Conservation (phyloP, 2,888 invertebrate genomes). For the Margaritifera margaritifera region DNA sequence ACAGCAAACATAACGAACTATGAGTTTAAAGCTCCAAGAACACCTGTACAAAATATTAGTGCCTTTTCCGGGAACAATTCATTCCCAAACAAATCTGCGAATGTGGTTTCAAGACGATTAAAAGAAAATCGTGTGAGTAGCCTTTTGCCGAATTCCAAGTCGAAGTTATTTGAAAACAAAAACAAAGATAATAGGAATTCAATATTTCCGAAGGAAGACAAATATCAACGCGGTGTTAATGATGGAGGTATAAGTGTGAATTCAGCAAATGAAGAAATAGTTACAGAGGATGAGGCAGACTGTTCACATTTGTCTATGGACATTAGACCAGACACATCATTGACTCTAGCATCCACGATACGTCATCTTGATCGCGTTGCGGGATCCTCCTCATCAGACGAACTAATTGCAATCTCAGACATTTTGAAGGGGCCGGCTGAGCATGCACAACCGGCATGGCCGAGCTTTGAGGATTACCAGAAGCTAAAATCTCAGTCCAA, state of each 20-base stretch:
- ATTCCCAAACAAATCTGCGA: too few species aligned
- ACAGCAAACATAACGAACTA: conserved; percentile 38
- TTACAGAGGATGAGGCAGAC: conserved; percentile 19
- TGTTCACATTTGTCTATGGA: conserved; percentile 25
- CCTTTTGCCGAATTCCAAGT: too few species aligned
- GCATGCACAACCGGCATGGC: conserved; percentile 29
- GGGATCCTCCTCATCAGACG: conserved; percentile 26
- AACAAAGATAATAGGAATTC: too few species aligned
- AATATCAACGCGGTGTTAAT: too few species aligned
- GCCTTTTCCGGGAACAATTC: too few species aligned
- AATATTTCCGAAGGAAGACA: too few species aligned
- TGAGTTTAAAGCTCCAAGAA: conserved; percentile 29
- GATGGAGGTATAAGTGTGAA: too few species aligned
- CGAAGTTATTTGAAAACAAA: too few species aligned
- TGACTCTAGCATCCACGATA: conserved; percentile 35
- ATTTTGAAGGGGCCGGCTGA: conserved; percentile 16
- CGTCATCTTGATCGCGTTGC: conserved; percentile 29
- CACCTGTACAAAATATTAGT: neutral
- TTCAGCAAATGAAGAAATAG: neutral
- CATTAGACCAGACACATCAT: conserved; percentile 32
- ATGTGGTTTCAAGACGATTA: too few species aligned
- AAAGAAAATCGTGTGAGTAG: too few species aligned
- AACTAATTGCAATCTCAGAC: conserved; percentile 28
- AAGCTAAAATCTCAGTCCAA: conserved; percentile 11
- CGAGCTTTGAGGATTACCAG: conserved; percentile 27